Conservation (phyloP, 2,797 vertebrate genomes). For the Muscicapa striata region DNA sequence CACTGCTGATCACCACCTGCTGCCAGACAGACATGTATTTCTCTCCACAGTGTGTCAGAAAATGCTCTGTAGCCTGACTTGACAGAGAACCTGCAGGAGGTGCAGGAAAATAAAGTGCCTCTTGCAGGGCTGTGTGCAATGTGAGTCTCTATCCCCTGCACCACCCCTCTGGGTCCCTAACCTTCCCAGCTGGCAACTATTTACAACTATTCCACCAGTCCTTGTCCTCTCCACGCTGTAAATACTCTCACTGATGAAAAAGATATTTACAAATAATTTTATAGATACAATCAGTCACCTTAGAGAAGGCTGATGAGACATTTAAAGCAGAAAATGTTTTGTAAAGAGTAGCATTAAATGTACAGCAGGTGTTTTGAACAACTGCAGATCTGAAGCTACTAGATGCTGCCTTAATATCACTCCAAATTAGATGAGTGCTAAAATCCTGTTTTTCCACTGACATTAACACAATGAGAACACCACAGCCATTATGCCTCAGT, state of each 20-base stretch:
- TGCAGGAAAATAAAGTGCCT: conserved; percentile 49
- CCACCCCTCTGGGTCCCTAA: background rate
- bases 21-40: background rate
- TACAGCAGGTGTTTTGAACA: conserved; percentile 1
- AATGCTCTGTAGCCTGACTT: conserved; percentile 24
- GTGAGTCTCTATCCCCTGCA: background rate
- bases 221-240: background rate
- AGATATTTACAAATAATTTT: conserved; percentile 39
- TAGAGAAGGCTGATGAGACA: conserved; percentile 11
- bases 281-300: background rate
- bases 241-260: background rate
- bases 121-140: background rate
- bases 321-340: background rate
- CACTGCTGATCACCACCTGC: background rate
- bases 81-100: conserved; percentile 9
- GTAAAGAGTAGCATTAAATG: background rate
- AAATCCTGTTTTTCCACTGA: background rate
- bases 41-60: conserved; percentile 31
- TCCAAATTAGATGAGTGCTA: background rate
- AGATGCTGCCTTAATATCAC: background rate
- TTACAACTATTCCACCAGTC: background rate
- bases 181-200: background rate
- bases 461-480: background rate
- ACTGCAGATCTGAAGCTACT: background rate
- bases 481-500: background rate